Base-by-base conservation (phyloP, 2,113 vertebrate genomes). In the Struthio camelus region DNA sequence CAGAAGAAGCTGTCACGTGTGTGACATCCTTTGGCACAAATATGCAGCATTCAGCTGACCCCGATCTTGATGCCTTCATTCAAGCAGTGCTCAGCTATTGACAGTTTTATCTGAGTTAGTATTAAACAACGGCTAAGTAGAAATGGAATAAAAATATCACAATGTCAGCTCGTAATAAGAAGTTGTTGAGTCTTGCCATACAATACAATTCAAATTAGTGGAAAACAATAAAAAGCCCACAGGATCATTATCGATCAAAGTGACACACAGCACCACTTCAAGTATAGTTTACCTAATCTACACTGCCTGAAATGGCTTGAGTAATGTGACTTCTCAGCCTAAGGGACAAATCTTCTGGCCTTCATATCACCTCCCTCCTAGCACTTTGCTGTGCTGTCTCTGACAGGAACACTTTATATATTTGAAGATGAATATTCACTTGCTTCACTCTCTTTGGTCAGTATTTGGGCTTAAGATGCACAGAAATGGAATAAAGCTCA, bases 401-500 rank as follows among this genome's bases (percentile, higher is more conserved):
- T 81, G 30, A 62, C 24, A 92, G 51, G 27, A 88, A 30, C 34
- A 42, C 2, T 16, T 30, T 79, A 42, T 34, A 64, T 79, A 59
- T 66, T 59, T 72, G 69, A 66, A 85, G 59, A 93, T 46, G 61
- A 81, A 61, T 67, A 44, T 22, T 70, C 83, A 25, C 75, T 94
- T 90, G 61, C 42, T 70, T 64, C 34, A 38, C n/a, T 80, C 32
- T 69, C 46, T 92, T 92, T 92, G 53, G 92, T 95, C 95, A 96
- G 90, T 69, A 92, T 80, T n/a, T n/a, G n/a, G n/a, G n/a, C 87
- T 84, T 96, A 94, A 96, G n/a, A n/a, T n/a, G 66, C 70, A 89
- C 61, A 93, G 94, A 96, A 98, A 96, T 92, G 91, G 89, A 96
- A 80, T 76, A 87, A 90, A 96, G 92, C 97, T 96, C 94, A 96